Evolutionary conservation across 2,888 invertebrate genomes (phyloP), one percentile per base, ranked within the genome.

Genomic region (Cordylochernes scorpioides): DNA sequence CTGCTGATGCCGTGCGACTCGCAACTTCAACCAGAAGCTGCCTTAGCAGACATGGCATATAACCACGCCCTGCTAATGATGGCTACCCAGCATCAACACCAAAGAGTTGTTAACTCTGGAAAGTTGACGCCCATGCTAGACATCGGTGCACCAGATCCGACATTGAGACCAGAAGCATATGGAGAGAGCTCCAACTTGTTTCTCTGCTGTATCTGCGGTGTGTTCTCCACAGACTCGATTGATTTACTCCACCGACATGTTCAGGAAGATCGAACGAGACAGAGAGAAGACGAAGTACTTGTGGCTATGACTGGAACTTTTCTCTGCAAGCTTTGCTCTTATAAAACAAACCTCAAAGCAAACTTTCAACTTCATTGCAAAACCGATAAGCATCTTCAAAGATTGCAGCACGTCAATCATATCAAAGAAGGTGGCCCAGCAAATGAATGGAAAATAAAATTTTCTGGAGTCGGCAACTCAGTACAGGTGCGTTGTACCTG

Each of bases 281-380:
- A 72, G 39, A 64, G 77, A 44, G 75, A 75, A 46, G 72, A 74
- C 49, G 77, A 78, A 49, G 77, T 80, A 44, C 60, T 75, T 17
- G 71, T 77, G 14, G 62, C 75, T 27, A 69, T 75, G 19, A 75
- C 77, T 27, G 80, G 86, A 29, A 77, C 78, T 49, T 94, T 88
- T 55, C 74, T 86, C 42, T 97, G 97, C 57, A 84, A 84, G 50
- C 63, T 97, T 34, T 97, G 94, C 61, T 80, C 82, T 45, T 97
- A 97, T 58, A 91, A 88, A 57, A 94, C 94, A 9, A 88, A 86
- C 53, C 63, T 97, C 34, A 97, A 97, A 54, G 97, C 94, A 17
- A 97, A 97, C 60, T 97, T 97, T 58, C 94, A 97, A 58, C 65
- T 97, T 39, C 97, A 97, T 55, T 94, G 91, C 57, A 91, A 97